These are phyloP conservation scores for Diploptera punctata DNA, from an alignment of 2,888 invertebrate genomes.

Conservation along the genomic window DNA sequence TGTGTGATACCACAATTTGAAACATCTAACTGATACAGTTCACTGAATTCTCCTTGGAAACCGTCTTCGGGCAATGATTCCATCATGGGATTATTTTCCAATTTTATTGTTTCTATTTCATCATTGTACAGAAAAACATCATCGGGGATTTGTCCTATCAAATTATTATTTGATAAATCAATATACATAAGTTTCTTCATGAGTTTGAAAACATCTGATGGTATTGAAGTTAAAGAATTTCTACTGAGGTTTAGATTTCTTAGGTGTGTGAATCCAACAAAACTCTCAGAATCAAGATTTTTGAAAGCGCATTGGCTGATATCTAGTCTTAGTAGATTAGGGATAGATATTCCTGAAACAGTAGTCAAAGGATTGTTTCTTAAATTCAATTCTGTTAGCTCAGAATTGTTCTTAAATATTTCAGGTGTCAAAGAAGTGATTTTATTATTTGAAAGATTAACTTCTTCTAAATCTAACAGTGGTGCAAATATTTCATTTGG, in stretches of 20 bases:
- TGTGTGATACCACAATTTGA: conserved; percentile 73
- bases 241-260: conserved; percentile 72
- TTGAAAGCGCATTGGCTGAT: conserved; percentile 12
- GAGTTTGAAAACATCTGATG: conserved; percentile 70
- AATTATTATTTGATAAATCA: conserved; percentile 75
- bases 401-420: neutral
- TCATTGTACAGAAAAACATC: conserved; percentile 73
- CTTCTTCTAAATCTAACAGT: conserved; percentile 62
- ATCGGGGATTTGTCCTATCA: conserved; percentile 69
- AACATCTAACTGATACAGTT: conserved; percentile 74
- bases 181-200: conserved; percentile 71
- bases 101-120: conserved; percentile 70
- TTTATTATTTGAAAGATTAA: conserved; percentile 56
- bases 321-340: conserved; percentile 14
- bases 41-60: conserved; percentile 56
- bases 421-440: neutral
- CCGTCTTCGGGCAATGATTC: conserved; percentile 64
- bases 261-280: conserved; percentile 62
- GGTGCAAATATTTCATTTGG: conserved; percentile 1
- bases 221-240: conserved; percentile 72
- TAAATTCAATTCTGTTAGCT: neutral
- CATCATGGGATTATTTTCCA: conserved; percentile 73
- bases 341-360: neutral
- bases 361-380: conserved; percentile 22
- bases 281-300: neutral